These are phyloP conservation scores for Lucinisca nassula DNA, from an alignment of 2,888 invertebrate genomes.

Conservation along the genomic window DNA sequence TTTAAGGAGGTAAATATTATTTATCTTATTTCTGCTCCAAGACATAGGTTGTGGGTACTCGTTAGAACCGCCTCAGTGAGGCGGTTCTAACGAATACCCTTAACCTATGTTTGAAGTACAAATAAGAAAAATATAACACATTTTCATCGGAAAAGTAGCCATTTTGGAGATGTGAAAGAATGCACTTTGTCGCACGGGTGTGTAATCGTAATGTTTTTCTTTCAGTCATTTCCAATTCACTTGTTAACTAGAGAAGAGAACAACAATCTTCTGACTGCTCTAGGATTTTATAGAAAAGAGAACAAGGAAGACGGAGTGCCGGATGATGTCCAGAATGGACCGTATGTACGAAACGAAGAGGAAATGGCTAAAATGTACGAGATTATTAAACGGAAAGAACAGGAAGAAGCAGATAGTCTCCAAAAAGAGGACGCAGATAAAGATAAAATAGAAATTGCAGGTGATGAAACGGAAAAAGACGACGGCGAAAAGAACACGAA, in stretches of 20 bases:
- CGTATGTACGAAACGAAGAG: constrained; percentile 20
- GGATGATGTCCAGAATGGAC: neutral
- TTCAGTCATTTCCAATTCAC: neutral
- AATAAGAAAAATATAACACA: too few relatives aligned
- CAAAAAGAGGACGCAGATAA: neutral
- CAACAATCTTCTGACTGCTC: neutral
- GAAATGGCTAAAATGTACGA: constrained; percentile 39
- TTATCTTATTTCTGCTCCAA: too few relatives aligned
- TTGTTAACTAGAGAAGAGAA: neutral
- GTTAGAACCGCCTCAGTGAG: too few relatives aligned
- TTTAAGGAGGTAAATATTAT: too few relatives aligned
- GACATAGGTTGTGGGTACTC: too few relatives aligned
- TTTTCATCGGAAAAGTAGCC: too few relatives aligned
- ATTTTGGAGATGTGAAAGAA: too few relatives aligned
- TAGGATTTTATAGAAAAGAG: neutral
- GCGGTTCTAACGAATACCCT: too few relatives aligned
- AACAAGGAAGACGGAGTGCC: neutral
- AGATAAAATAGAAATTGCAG: neutral
- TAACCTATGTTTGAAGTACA: too few relatives aligned
- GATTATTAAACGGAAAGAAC: neutral
- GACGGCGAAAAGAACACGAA: neutral
- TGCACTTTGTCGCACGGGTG: too few relatives aligned
- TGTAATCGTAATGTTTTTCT: too few relatives aligned
- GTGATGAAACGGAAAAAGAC: neutral
- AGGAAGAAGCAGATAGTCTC: neutral